Evolutionary conservation across 2,888 invertebrate genomes (phyloP).

Genomic region (Tetranychus truncatus): DNA sequence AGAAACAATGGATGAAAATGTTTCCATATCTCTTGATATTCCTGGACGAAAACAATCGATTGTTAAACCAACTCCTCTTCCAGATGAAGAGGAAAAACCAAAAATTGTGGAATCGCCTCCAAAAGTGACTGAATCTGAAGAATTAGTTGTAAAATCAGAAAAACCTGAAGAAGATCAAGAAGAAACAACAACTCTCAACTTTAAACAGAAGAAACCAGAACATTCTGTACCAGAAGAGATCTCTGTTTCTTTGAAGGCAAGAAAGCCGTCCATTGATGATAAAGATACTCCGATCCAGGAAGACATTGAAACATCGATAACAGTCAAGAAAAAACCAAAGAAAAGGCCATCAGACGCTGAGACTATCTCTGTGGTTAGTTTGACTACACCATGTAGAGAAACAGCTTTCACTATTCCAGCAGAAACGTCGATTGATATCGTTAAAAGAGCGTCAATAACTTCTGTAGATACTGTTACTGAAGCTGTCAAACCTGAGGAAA

Average conservation of each 20-base stretch:
- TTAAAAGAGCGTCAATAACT: neutral
- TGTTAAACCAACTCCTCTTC: neutral
- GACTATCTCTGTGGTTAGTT: neutral
- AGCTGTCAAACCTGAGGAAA: neutral
- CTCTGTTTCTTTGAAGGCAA: no score
- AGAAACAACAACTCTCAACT: no score
- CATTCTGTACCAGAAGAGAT: no score
- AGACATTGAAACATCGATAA: neutral
- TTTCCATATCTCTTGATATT: neutral
- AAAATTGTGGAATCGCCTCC: neutral
- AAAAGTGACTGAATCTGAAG: no score
- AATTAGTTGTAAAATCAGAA: no score
- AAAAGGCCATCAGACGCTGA: neutral
- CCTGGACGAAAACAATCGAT: neutral
- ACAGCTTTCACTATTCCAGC: neutral
- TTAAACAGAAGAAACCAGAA: no score
- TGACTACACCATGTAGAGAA: neutral
- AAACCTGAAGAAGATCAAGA: no score
- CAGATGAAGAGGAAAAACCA: neutral
- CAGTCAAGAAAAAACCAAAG: neutral
- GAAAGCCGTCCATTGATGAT: no score
- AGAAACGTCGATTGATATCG: neutral
- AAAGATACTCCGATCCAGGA: neutral
- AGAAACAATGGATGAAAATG: neutral
- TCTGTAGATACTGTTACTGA: neutral